A percentile compares a stretch with the other conserved stretches of the same genome.
Evolutionary conservation across 1,140 invertebrate species (phyloP).

Genomic region (Neuroterus valhalla): DNA sequence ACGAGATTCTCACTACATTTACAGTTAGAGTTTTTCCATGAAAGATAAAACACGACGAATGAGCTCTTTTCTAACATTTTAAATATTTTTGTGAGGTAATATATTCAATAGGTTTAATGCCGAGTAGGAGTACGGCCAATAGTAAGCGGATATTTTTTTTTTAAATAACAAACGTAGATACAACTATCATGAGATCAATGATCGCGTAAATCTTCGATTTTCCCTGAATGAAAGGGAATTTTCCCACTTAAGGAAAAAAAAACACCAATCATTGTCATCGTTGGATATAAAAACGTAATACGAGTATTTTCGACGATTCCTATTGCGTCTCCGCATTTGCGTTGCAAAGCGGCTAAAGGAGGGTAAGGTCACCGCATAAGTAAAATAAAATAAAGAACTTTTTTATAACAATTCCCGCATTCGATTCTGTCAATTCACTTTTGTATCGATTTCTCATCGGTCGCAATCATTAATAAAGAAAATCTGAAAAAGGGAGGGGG

Average conservation of each 20-base stretch:
- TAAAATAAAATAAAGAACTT: slow-evolving; percentile 49
- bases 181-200: too few relatives aligned
- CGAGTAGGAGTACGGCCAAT: too few relatives aligned
- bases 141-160: too few relatives aligned
- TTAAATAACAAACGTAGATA: too few relatives aligned
- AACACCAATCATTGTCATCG: neutral
- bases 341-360: slow-evolving; percentile 47
- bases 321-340: slow-evolving; percentile 47
- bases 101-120: too few relatives aligned
- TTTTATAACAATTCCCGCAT: slow-evolving; percentile 53
- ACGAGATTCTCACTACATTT: too few relatives aligned
- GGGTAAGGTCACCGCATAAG: slow-evolving; percentile 58
- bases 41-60: too few relatives aligned
- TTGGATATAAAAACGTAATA: neutral
- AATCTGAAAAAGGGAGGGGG: neutral
- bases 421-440: slow-evolving; percentile 37
- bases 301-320: slow-evolving; percentile 2
- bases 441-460: neutral
- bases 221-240: neutral
- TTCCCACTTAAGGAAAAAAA: neutral
- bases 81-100: too few relatives aligned
- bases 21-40: too few relatives aligned
- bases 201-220: neutral
- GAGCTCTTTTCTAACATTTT: too few relatives aligned
- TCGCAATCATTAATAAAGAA: neutral